Evolutionary conservation across 2,888 invertebrate genomes (phyloP), one percentile per base, ranked within the genome.

Genomic region (Antitype chi): DNA sequence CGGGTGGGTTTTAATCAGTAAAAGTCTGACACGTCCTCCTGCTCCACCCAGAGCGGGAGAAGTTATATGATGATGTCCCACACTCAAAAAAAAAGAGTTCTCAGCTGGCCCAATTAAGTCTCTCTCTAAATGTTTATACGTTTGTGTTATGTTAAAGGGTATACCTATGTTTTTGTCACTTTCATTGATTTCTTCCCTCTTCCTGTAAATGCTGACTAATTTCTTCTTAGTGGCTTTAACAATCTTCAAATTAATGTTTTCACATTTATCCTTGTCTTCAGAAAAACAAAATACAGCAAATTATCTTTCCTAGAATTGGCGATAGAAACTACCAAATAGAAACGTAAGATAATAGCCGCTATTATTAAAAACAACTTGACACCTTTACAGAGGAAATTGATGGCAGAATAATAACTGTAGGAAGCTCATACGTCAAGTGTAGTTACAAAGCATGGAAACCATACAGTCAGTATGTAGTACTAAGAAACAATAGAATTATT

Each of bases 301-400:
- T 69, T 59, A 78, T 38, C 57, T 32, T 62, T 74, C 47, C 11
- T n/a, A 68, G 57, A 74, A 69, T 43, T 25, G 6, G 47, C 43
- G 15, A 83, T 60, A 73, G 55, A 64, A 78, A 79, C 52, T 53
- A 70, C 38, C 52, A 53, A 84, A 74, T 74, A 84, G 59, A 74
- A 84, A 72, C 59, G n/a, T 55, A 13, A 66, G 60, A 84, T 81
- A 82, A 76, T 67, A 57, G 57, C 25, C 25, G 69, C 20, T 55
- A 76, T 85, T 85, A 76, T 43, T 52, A 20, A 76, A 81, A 85
- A 85, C 55, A 67, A 72, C 69, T 80, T 85, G 85, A 85, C 83
- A 85, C 72, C 72, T 32, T 75, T 75, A 68, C 28, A 8, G 64
- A 28, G 32, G 32, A 49, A 32, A 60, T 53, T 72, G 60, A 71